Evolutionary conservation across 30 jellyfish, hydroid and myxozoan species (phyloP), one percentile per base, ranked within the genome.

Genomic region (Mastigias papua): DNA sequence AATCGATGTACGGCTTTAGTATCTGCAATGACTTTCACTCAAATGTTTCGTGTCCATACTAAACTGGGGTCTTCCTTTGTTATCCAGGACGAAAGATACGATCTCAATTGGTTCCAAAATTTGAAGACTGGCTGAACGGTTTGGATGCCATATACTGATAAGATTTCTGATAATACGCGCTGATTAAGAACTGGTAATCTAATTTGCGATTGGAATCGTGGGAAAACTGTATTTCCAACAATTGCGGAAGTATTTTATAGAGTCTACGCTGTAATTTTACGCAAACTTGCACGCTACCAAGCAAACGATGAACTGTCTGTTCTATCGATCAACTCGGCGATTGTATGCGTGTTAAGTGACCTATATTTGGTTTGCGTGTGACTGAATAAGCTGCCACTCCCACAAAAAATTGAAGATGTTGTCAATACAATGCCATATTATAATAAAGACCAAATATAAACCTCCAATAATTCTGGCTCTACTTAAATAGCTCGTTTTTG

Each of bases 191-290:
- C 67, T 54, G 67, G 13, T 42, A 42, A 54, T 11, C 67, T 54
- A 54, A 54, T 54, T 54, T 54, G 25, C 27, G 67, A 54, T 19
- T 54, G 67, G 67, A 37, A 61, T 76, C 87, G 87, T 76, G 87
- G 87, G 87, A 76, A 74, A 74, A 37, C 31, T 61, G 19, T 27
- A 27, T 46, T 19, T 35, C 76, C 20, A 29, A 72, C 19, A 68
- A 58, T 22, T 63, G 62, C 87, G 87, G 87, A 76, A 76, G 87
- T 61, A 65, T 76, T 76, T 76, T 11, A 31, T 30, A 15, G 23
- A 48, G 65, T 20, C 51, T 50, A 76, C 54, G 87, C 54, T 54
- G 64, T 17, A 22, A 50, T 76, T 48, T 20, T 51, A 34, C 63
- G n/a, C 16, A 46, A 76, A 46, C 11, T 57, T 50, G 63, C 87